Evolutionary conservation across 2,888 invertebrate genomes (phyloP), one percentile per base, ranked within the genome.

Genomic region (Girardia tigrina): DNA sequence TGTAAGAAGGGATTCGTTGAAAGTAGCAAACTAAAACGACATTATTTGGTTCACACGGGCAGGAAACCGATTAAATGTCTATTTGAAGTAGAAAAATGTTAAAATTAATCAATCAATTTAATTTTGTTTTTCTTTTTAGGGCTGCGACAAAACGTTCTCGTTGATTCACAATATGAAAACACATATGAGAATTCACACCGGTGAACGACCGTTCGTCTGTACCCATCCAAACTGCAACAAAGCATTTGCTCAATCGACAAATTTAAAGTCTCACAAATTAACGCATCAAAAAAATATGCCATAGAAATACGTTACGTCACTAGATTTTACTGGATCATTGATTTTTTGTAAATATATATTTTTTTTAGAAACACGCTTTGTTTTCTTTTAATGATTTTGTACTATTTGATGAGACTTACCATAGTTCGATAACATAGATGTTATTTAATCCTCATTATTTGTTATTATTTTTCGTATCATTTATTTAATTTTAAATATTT

Each of bases 161-260:
- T 86, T 95, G 79, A 94, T 95, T 82, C 95, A 95, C 84, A 95
- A 95, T 86, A 87, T 95, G 80, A 88, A 94, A 84, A 97, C 95
- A n/a, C 95, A 97, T 84, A 95, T 97, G 0, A 88, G 95, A 78
- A 95, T 97, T 81, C 95, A 97, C 86, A 95, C 95, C 0, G 85
- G 95, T 16, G 95, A 97, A 85, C 88, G 94, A 75, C 95, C 95
- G 0, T 97, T 95, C 82, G 95, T 95, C 2, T 97, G 95, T 86
- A 95, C 95, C 0, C 94, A 95, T 85, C 94, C 95, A 86, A 92
- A 93, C 36, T 97, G 95, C 86, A 94, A 92, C 86, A 95, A 95
- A 87, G 94, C 94, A 83, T 97, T 97, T 86, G 95, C 95, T 74
- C 95, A 97, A 86, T 93, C 92, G 78, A 97, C 95, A 80, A 97